phyloP scores from a whole-genome alignment of 2,888 invertebrate genomes.

The Ormia ochracea region DNA sequence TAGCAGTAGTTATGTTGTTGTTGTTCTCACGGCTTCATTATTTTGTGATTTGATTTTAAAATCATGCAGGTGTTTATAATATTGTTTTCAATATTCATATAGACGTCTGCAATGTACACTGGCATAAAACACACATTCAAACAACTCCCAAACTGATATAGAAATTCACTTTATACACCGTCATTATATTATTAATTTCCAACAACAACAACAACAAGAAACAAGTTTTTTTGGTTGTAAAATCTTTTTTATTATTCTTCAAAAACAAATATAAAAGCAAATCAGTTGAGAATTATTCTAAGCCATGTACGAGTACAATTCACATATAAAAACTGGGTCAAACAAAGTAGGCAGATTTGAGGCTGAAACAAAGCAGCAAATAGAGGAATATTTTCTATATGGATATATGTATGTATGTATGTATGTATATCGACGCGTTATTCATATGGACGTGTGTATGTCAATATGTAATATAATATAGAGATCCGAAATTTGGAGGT shows the following conservation, averaged over 20 bases:
- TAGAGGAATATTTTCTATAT: too few relatives aligned
- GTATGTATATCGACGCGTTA: neutral
- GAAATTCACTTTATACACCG: slow-evolving; percentile 58
- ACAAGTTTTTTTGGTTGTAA: slow-evolving; percentile 63
- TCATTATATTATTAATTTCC: slow-evolving; percentile 53
- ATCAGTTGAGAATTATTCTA: neutral
- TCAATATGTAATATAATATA: too few relatives aligned
- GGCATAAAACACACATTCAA: neutral
- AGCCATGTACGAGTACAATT: neutral
- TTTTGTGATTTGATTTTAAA: slow-evolving; percentile 63
- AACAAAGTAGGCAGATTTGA: neutral
- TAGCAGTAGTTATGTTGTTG: slow-evolving; percentile 16
- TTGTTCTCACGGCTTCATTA: slow-evolving; percentile 33
- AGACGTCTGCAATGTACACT: slow-evolving; percentile 26
- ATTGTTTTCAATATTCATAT: slow-evolving; percentile 67
- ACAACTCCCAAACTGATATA: neutral
- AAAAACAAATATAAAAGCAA: neutral
- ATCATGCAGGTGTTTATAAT: slow-evolving; percentile 75
- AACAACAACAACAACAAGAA: too few relatives aligned
- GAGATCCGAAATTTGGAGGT: too few relatives aligned
- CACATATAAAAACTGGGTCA: neutral
- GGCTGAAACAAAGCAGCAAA: neutral
- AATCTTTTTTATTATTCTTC: slow-evolving; percentile 48
- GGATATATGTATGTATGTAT: neutral
- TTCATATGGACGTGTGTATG: too few relatives aligned